Base-by-base conservation (phyloP, 2,888 invertebrate species). In the Trimorus sp. region DNA sequence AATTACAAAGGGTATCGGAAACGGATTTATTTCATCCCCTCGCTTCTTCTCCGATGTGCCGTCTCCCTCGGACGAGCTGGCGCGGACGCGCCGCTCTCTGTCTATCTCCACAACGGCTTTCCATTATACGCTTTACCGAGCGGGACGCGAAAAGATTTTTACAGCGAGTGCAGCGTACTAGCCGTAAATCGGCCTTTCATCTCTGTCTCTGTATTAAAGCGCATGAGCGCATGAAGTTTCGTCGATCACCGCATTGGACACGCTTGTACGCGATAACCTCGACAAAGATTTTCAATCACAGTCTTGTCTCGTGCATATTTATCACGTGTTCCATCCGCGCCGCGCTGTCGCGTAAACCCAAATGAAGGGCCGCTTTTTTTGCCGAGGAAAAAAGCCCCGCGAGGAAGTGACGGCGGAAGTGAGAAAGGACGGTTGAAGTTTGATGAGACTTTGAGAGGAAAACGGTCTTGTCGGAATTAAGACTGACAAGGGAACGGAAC, bases 1-100 rank as follows among this genome's bases (percentile, higher is more conserved):
- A 91, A 91, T 91, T 91, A 91, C 91, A 91, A 91, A 91, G 90
- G 90, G 90, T 90, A 91, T 91, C 81, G 79, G 83, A 83, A 82
- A 79, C 79, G 69, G 79, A 56, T 78, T 77, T 66, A 79, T 85
- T 82, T 83, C 78, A 58, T 70, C 79, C 70, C 79, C 82, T 74
- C 76, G 78, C 83, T 71, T 75, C 71, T 82, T 62, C 48, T 16
- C 76, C 73, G 60, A 51, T 62, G 38, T n/a, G 48, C 62, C 51
- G 58, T 81, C 74, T 77, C 59, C 16, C 56, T 66, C 48, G 36
- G 62, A 14, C 65, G 53, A 16, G 58, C 76, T 16, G 7, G 36
- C 63, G 69, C 65, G 51, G 65, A 59, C 75, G 65, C 62, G 26
- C 65, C 38, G 54, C 73, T 78, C 70, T 77, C 78, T 62, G 8